Evolutionary conservation across 2,797 vertebrate genomes (phyloP), one percentile per base, ranked within the genome.

Genomic region (Acridotheres tristis): DNA sequence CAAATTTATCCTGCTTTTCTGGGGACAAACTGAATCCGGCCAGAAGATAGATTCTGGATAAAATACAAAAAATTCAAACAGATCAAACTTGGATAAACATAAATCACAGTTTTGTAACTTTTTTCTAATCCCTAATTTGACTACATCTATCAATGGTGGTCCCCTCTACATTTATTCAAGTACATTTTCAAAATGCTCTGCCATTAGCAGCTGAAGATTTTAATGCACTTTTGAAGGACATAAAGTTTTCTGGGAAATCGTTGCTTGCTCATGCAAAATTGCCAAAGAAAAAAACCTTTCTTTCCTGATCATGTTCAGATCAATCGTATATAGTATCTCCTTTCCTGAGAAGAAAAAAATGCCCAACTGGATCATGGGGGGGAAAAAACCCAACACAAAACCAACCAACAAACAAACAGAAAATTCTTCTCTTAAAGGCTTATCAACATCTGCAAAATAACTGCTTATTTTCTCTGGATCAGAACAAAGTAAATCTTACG

Each of bases 351-450:
- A 85, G 62, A 55, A 69, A 73, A 67, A 88, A 86, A 27, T 20
- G 27, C 25, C 27, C 29, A 68, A 16, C 15, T 68, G 29, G 9
- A 42, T 78, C 30, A 30, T 36, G 13, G 10, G 1, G 1, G 23
- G 17, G 0, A 1, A 6, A 26, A 26, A 36, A 17, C 3, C 1
- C 25, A 20, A 51, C 21, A 38, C 1, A 17, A 36, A 47, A 32
- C 4, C 10, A 50, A 18, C 10, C 16, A 23, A 11, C 5, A 14
- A 34, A 34, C 8, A n/a, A 77, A 13, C 3, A 51, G 15, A 72
- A 78, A 68, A 21, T 17, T 2, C 5, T 71, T 38, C 13, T 62
- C 27, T 57, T 90, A 42, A 42, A 48, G 12, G 18, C 8, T 63
- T 74, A 14, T 16, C 25, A 68, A 45, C 25, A 29, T 32, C 58